Base-by-base conservation (phyloP, 2,797 vertebrate genomes). In the Momotus momota region DNA sequence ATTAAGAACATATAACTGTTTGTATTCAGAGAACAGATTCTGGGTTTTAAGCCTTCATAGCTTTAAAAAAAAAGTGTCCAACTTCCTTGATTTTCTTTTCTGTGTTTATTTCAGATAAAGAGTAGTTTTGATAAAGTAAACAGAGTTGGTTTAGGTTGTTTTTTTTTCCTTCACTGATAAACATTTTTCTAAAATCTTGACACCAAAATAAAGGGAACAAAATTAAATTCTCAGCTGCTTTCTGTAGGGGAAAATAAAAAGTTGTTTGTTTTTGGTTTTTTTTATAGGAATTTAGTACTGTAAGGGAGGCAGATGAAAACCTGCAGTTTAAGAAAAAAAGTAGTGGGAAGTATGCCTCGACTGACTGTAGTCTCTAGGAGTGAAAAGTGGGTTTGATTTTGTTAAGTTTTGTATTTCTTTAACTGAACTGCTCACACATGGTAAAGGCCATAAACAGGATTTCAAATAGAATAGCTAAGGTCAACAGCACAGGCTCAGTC, bases 331-430 rank as follows among this genome's bases (percentile, higher is more conserved):
- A 54, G 51, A 69, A 88, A 78, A 23, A 51, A 49, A 51, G 23
- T 5, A 46, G 4, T 4, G 8, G 0, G 40, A 15, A 21, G 81
- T 48, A 41, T 61, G 25, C 41, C 19, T 89, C 0, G 0, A n/a
- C 8, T 48, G 7, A 14, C 60, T 89, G 5, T 27, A 82, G 14
- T 58, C 84, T 89, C 57, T 74, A 54, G 29, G 55, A 58, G 51
- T 48, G 87, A 75, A 86, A 86, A 74, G 16, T n/a, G 11, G 9
- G 21, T 58, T 88, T 66, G 14, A 70, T 81, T 88, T 86, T 20
- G 10, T 58, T 10, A 87, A 87, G 25, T 43, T 83, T 5, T 78
- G 2, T 46, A 22, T 67, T 80, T 89, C 52, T 73, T 79, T 45
- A 82, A 60, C 10, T 10, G 66, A 89, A 26, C 20, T 81, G 27